These are phyloP conservation scores for Perca fluviatilis DNA, from an alignment of 2,113 vertebrate species.

Conservation along the genomic window DNA sequence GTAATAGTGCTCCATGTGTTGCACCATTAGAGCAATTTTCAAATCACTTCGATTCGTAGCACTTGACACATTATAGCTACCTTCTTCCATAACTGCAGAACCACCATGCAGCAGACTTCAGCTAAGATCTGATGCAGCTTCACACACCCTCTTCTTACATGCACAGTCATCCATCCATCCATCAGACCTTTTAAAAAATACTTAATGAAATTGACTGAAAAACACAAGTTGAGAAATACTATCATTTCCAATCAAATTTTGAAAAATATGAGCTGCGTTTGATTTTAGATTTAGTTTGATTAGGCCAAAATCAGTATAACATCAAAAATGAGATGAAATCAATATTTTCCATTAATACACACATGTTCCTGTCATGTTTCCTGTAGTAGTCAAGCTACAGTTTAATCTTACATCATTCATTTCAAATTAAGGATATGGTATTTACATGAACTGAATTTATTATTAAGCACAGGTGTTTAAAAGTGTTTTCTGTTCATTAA, in stretches of 20 bases:
- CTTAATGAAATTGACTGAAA: not conserved
- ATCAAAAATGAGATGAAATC: not conserved
- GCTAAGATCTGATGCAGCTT: conserved; percentile 13
- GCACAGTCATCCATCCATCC: not conserved
- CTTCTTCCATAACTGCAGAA: conserved; percentile 47
- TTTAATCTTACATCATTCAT: too few relatives aligned
- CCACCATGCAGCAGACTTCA: conserved; percentile 30
- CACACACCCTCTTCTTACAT: not conserved
- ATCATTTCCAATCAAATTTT: not conserved
- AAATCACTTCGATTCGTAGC: conserved; percentile 33
- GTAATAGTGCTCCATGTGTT: conserved; percentile 44
- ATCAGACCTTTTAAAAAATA: conserved; percentile 10
- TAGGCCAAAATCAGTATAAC: not conserved
- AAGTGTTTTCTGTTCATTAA: not conserved
- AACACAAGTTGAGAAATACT: not conserved
- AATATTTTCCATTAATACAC: not conserved
- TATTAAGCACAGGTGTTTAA: too few relatives aligned
- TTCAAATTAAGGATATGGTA: too few relatives aligned
- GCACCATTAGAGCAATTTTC: conserved; percentile 58
- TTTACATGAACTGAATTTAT: too few relatives aligned
- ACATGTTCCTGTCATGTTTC: not conserved
- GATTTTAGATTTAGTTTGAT: too few relatives aligned
- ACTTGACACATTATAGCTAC: conserved; percentile 54
- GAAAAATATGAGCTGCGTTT: not conserved
- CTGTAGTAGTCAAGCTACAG: not conserved